phyloP scores from a whole-genome alignment of 2,113 vertebrate species.

The Narcine bancroftii region DNA sequence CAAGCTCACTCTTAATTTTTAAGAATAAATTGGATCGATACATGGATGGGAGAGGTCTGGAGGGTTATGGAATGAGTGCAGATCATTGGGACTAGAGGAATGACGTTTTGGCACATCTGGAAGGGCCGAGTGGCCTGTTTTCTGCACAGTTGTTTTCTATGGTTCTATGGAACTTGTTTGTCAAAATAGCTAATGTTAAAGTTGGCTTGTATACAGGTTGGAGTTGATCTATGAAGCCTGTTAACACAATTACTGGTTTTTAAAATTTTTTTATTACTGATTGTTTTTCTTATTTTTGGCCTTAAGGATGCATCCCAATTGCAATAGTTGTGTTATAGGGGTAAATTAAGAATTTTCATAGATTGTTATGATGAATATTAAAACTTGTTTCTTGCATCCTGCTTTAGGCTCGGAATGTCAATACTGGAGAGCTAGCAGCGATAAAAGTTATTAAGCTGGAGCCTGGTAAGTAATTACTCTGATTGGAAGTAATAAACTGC shows the following conservation, averaged over 20 bases:
- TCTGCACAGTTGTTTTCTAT: too few relatives aligned
- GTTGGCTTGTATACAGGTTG: not conserved
- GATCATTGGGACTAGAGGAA: too few relatives aligned
- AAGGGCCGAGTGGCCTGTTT: too few relatives aligned
- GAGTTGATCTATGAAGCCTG: not conserved
- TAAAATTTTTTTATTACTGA: not conserved
- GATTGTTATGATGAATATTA: not conserved
- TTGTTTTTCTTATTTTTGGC: not conserved
- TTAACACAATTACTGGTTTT: too few relatives aligned
- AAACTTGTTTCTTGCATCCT: slow-evolving; percentile 38
- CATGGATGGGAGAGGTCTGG: too few relatives aligned
- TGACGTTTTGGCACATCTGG: too few relatives aligned
- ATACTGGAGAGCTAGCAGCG: slow-evolving; percentile 81
- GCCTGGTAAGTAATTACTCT: slow-evolving; percentile 67
- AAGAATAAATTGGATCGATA: too few relatives aligned
- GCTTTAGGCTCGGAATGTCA: slow-evolving; percentile 82
- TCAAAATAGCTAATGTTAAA: not conserved
- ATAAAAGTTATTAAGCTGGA: slow-evolving; percentile 99
- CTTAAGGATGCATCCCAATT: not conserved
- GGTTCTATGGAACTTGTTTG: not conserved
- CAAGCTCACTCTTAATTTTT: too few relatives aligned
- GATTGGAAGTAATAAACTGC: not conserved
- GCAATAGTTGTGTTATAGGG: not conserved
- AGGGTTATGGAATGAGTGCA: too few relatives aligned
- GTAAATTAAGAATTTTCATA: not conserved